Evolutionary conservation across 2,888 invertebrate genomes (phyloP), one percentile per base, ranked within the genome.

Genomic region (Silvanus unidentatus): DNA sequence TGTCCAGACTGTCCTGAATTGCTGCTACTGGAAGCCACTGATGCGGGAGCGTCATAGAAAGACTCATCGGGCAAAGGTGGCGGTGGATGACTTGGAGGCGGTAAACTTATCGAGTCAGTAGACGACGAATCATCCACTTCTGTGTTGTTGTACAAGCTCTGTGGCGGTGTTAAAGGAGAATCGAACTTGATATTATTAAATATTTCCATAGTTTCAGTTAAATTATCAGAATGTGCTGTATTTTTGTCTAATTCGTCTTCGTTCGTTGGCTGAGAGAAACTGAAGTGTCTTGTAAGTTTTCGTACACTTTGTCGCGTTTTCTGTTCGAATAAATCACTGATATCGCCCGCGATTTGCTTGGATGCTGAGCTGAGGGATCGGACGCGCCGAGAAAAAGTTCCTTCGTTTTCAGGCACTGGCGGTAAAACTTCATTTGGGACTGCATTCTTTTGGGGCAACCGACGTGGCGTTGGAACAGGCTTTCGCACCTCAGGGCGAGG

Each of bases 51-150:
- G 60, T 79, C 78, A 57, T 79, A 79, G 47, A 77, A 69, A 27
- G 73, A 72, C 59, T 78, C 77, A 52, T 76, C 75, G 22, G 78
- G 75, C 12, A 54, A 68, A 37, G 78, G 77, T n/a, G 79, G 79
- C 41, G 79, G 79, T 35, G 79, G 79, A 59, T 78, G 77, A 16
- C 70, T 60, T n/a, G 79, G 78, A 11, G 79, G 79, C 30, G 78
- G 77, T 43, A 74, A 69, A 55, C 71, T 73, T 30, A 59, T 42
- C 1, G 59, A 59, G 40, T 64, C 64, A 32, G 57, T 59, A 1
- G 58, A 60, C n/a, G 49, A 45, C 16, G 10, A 30, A 2, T 15
- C 11, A 16, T 55, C 51, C 28, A 52, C 50, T 4, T 57, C 54
- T 39, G 56, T 54, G 46, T 77, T 65, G 42, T 57, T 61, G 49